phyloP scores from a whole-genome alignment of 2,797 vertebrate species.

The Otus scops region DNA sequence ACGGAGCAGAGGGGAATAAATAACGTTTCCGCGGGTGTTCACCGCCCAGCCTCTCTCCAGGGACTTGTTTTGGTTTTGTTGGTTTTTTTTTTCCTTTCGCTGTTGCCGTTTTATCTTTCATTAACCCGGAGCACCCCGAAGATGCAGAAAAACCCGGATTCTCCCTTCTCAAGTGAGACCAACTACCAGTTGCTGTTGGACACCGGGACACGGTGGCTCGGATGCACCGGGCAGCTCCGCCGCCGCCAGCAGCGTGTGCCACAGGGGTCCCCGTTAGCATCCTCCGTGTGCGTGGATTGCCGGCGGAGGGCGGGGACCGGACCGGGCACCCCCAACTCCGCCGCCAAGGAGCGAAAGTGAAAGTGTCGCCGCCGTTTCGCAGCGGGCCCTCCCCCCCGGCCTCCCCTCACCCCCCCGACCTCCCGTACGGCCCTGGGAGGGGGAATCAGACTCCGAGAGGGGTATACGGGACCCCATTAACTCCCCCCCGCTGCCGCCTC shows the following conservation, averaged over 20 bases:
- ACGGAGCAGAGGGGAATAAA: background rate
- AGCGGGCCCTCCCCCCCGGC: rapidly evolving
- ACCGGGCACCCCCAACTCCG: too few relatives aligned
- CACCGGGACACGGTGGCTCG: too few relatives aligned
- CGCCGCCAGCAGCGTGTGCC: background rate
- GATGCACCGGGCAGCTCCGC: background rate
- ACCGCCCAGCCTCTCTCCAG: background rate
- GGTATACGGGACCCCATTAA: background rate
- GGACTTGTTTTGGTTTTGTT: too few relatives aligned
- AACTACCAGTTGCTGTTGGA: background rate
- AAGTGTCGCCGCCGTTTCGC: background rate
- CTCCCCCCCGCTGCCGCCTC: rapidly evolving
- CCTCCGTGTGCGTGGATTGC: background rate
- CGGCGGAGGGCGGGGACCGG: background rate
- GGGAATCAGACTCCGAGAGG: background rate
- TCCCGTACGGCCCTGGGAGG: too few relatives aligned
- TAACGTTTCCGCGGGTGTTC: background rate
- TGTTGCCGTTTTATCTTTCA: background rate
- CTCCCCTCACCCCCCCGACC: too few relatives aligned
- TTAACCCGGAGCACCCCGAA: background rate
- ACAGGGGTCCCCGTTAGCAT: background rate
- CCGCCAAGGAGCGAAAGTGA: background rate
- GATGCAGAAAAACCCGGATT: background rate
- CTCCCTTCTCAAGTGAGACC: background rate
- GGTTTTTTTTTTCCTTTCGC: background rate